Evolutionary conservation across 2,113 vertebrate species (phyloP).

Genomic region (Xiphophorus couchianus): DNA sequence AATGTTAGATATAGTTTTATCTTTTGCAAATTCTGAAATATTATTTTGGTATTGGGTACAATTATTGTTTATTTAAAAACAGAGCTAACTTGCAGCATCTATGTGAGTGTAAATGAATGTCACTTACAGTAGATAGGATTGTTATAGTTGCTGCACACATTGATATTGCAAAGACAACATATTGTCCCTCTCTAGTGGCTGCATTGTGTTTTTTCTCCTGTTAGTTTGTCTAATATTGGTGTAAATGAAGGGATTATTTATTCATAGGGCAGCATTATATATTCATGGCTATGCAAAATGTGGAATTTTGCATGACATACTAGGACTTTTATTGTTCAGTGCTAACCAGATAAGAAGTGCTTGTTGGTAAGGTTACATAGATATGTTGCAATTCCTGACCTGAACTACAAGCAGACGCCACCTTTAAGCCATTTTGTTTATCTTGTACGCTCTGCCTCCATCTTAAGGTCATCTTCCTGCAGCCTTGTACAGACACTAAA

Average conservation of each 20-base stretch:
- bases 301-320: background rate
- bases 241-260: background rate
- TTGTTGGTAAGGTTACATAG: background rate
- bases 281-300: background rate
- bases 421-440: background rate
- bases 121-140: too few species aligned
- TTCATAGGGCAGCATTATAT: background rate
- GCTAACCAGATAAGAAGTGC: background rate
- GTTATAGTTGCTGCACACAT: too few species aligned
- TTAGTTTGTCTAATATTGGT: too few species aligned
- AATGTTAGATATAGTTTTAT: too few species aligned
- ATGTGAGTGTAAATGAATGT: too few species aligned
- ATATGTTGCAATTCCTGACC: background rate
- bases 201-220: too few species aligned
- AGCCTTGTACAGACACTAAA: constrained; percentile 41
- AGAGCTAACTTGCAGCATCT: too few species aligned
- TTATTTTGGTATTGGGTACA: too few species aligned
- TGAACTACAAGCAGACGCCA: background rate
- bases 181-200: too few species aligned
- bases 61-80: too few species aligned
- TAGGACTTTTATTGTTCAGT: background rate
- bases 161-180: too few species aligned
- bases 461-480: constrained; percentile 39
- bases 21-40: too few species aligned
- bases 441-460: constrained; percentile 6